Evolutionary conservation across 2,797 vertebrate genomes (phyloP).

Genomic region (Schizopygopsis malacanthus): DNA sequence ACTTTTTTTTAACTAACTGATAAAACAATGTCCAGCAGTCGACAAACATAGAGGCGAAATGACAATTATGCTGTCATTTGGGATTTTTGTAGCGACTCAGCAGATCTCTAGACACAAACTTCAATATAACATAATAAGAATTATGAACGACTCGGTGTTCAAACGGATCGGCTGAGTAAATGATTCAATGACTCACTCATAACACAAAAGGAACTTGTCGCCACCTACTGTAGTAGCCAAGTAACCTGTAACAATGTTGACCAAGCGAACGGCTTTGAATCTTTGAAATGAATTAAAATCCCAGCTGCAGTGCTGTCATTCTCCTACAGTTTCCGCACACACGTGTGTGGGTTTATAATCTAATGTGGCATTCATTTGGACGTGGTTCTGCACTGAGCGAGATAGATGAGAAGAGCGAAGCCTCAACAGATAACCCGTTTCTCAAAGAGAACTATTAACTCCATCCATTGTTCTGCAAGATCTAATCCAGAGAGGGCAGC

Average conservation of each 20-base stretch:
- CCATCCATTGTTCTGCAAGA: constrained; percentile 47
- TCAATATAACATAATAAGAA: background rate
- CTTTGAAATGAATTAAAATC: background rate
- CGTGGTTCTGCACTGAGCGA: background rate
- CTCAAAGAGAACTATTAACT: constrained; percentile 60
- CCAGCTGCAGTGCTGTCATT: background rate
- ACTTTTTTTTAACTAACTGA: background rate
- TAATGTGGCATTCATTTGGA: background rate
- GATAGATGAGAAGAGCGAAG: constrained; percentile 1
- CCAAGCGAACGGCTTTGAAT: background rate
- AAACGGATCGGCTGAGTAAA: background rate
- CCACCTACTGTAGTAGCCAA: background rate
- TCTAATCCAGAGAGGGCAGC: constrained; percentile 41
- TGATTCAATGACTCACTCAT: background rate
- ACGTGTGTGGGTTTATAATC: background rate
- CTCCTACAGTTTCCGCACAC: background rate
- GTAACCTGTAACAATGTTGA: background rate
- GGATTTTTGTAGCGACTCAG: background rate
- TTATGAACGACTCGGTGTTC: background rate
- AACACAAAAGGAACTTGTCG: background rate
- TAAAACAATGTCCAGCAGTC: background rate
- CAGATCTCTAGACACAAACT: background rate
- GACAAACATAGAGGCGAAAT: background rate
- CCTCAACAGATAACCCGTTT: constrained; percentile 10
- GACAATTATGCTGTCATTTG: background rate